Conservation (phyloP, 64 coral and sea anemone species). For the Astreopora myriophthalma region DNA sequence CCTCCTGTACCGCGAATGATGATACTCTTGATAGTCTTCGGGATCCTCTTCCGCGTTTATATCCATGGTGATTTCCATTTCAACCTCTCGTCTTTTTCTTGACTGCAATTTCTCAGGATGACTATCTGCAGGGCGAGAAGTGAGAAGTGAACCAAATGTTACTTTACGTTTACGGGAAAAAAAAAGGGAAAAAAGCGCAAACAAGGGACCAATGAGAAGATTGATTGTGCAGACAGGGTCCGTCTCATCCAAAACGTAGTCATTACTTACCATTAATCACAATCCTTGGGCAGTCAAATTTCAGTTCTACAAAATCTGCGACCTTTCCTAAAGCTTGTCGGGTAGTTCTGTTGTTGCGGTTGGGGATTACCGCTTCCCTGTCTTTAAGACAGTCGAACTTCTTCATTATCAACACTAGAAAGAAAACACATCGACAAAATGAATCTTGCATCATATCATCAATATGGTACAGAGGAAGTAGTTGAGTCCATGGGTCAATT, state of each 20-base stretch:
- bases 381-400: background rate
- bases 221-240: too few species aligned
- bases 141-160: too few species aligned
- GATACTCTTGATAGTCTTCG: background rate
- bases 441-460: background rate
- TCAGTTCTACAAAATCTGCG: background rate
- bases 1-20: background rate
- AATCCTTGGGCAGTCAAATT: constrained; percentile 18
- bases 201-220: too few species aligned
- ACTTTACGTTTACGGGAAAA: too few species aligned
- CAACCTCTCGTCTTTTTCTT: background rate
- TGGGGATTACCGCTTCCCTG: background rate
- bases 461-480: background rate
- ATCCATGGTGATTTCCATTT: constrained; percentile 1
- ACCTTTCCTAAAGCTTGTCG: background rate
- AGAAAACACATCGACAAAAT: background rate
- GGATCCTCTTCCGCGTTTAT: background rate
- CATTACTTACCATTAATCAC: background rate
- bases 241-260: too few species aligned
- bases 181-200: too few species aligned
- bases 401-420: background rate
- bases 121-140: background rate
- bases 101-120: background rate
- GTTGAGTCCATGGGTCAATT: too few species aligned
- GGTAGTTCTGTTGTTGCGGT: background rate